A percentile compares a stretch with the other conserved stretches of the same genome.
Conservation (phyloP, 2,888 invertebrate species). For the Cantharis flavilabris region DNA sequence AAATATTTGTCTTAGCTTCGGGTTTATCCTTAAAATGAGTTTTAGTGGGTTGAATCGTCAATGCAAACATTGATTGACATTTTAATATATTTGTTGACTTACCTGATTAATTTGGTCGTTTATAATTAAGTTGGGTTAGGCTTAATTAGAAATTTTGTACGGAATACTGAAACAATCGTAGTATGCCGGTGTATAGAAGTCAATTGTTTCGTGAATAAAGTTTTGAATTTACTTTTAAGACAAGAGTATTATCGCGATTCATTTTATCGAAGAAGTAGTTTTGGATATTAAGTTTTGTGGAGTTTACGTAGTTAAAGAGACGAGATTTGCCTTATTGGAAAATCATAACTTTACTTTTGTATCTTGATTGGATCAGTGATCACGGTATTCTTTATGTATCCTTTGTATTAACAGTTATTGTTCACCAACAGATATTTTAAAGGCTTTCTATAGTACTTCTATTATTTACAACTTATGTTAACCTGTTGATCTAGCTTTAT, state of each 20-base stretch:
- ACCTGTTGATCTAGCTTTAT: neutral
- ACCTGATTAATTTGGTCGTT: neutral
- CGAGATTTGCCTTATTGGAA: neutral
- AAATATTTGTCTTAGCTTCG: neutral
- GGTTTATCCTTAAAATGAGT: neutral
- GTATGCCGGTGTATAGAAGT: neutral
- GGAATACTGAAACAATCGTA: neutral
- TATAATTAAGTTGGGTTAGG: neutral
- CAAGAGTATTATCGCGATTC: neutral
- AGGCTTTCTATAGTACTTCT: no score
- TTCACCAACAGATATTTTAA: no score
- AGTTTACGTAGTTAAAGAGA: no score
- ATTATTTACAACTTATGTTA: no score
- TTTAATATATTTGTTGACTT: neutral
- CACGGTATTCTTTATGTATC: neutral
- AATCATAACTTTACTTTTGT: neutral
- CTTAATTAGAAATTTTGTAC: neutral
- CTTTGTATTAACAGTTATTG: neutral
- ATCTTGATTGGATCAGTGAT: neutral
- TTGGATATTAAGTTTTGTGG: neutral
- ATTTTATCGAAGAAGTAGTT: neutral
- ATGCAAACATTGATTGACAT: neutral
- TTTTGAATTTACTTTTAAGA: neutral
- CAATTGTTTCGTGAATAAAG: neutral
- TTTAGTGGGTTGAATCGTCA: neutral